Percentiles rank a stretch among this genome's conserved stretches.
Evolutionary conservation across 1,140 invertebrate genomes (phyloP).

Genomic region (Radopholus similis): DNA sequence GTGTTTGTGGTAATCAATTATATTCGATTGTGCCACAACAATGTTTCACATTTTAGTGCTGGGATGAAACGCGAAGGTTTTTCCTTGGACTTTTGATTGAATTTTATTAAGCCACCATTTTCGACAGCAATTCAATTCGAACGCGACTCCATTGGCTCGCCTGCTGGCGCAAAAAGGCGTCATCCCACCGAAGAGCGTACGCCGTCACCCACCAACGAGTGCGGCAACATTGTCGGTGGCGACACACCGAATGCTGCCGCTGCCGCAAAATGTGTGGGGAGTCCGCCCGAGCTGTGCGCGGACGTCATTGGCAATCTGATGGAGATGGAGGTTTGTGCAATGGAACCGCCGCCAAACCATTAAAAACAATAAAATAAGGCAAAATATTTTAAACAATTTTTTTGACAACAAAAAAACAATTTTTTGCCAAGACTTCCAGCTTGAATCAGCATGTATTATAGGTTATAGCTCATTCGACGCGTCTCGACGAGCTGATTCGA

Average conservation of each 20-base stretch:
- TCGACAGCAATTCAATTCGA: constrained; percentile 60
- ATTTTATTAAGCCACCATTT: neutral
- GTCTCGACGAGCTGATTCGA: too few species aligned
- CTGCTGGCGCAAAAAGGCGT: constrained; percentile 34
- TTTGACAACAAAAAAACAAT: too few species aligned
- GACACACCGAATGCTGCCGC: neutral
- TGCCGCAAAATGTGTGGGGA: constrained; percentile 2
- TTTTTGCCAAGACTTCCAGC: too few species aligned
- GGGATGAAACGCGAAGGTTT: constrained; percentile 66
- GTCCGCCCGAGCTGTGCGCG: constrained; percentile 14
- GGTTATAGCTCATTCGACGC: too few species aligned
- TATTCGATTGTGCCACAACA: neutral
- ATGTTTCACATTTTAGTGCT: constrained; percentile 62
- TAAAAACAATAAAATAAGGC: too few species aligned
- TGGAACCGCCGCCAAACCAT: constrained; percentile 36
- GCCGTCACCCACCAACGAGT: constrained; percentile 1
- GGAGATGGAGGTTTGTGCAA: constrained; percentile 53
- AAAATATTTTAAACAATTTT: too few species aligned
- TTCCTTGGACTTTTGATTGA: neutral
- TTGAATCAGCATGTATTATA: too few species aligned
- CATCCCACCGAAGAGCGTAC: neutral
- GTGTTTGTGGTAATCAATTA: constrained; percentile 48
- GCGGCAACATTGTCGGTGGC: neutral
- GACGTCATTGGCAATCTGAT: constrained; percentile 52
- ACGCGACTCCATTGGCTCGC: constrained; percentile 53